phyloP scores from a whole-genome alignment of 1,140 invertebrate species.

The Chrysomallon squamiferum region DNA sequence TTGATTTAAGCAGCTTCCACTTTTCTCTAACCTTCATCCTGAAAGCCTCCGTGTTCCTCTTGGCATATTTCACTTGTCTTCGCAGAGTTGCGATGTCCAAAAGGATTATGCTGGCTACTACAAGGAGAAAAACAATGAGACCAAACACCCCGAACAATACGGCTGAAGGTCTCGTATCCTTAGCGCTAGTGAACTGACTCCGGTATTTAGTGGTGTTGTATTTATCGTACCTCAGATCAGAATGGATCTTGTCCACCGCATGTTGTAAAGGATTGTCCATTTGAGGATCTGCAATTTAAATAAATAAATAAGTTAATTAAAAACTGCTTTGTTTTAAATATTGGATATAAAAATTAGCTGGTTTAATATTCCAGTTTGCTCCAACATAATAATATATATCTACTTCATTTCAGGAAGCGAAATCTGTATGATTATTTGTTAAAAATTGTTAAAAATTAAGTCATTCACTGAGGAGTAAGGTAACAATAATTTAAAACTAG shows the following conservation, averaged over 20 bases:
- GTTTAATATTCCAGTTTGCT: too few relatives aligned
- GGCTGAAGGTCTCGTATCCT: neutral
- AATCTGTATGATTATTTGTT: too few relatives aligned
- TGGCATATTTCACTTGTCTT: neutral
- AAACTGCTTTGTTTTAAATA: too few relatives aligned
- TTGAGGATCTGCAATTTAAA: too few relatives aligned
- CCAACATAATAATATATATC: too few relatives aligned
- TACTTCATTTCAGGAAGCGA: too few relatives aligned
- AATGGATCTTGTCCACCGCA: neutral
- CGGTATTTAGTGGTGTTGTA: neutral
- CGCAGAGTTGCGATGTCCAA: neutral
- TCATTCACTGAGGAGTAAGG: too few relatives aligned
- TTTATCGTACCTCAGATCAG: neutral
- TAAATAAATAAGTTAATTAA: too few relatives aligned
- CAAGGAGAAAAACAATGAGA: neutral
- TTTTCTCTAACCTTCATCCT: neutral
- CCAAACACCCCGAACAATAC: neutral
- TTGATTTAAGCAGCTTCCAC: neutral
- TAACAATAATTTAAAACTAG: too few relatives aligned
- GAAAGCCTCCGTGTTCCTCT: neutral
- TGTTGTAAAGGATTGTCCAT: neutral
- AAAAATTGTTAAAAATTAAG: too few relatives aligned
- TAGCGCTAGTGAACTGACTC: constrained; percentile 4
- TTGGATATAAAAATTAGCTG: too few relatives aligned
- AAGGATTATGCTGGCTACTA: neutral